Conservation (phyloP, 2,888 invertebrate genomes). For the Drosophila leonis region DNA sequence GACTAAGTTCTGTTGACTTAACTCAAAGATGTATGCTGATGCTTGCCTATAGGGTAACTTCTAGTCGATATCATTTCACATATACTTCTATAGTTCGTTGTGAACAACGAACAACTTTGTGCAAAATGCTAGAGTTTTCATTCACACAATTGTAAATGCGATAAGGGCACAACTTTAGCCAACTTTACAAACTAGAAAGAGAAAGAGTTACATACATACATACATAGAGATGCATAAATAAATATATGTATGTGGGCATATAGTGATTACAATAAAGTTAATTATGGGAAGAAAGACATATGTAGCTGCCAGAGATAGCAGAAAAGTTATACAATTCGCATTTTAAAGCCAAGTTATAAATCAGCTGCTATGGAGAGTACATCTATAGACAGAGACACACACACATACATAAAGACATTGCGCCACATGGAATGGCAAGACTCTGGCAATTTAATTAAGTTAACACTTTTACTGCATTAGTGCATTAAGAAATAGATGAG, state of each 20-base stretch:
- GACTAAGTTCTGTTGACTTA: too few relatives aligned
- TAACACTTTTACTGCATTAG: constrained; percentile 72
- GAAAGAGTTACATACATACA: constrained; percentile 5
- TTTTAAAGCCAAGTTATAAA: constrained; percentile 35
- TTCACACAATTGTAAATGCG: constrained; percentile 28
- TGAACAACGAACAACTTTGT: constrained; percentile 2
- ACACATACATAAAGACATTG: background rate
- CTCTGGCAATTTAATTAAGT: constrained; percentile 56
- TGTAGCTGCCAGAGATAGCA: constrained; percentile 53
- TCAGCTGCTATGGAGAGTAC: constrained; percentile 24
- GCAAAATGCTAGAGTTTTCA: constrained; percentile 20
- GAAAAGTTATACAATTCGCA: constrained; percentile 49
- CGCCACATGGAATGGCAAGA: constrained; percentile 31
- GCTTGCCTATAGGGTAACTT: background rate
- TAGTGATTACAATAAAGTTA: constrained; percentile 63
- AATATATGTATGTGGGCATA: constrained; percentile 14
- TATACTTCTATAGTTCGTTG: background rate
- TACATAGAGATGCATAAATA: constrained; percentile 15
- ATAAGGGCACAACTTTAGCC: constrained; percentile 48
- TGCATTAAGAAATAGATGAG: constrained; percentile 12
- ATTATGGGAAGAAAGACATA: constrained; percentile 70
- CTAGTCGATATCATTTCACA: background rate
- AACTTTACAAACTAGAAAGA: constrained; percentile 42
- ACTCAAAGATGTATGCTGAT: background rate
- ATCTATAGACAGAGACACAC: background rate